Evolutionary conservation across 2,113 vertebrate species (phyloP).

Genomic region (Vidua chalybeata): DNA sequence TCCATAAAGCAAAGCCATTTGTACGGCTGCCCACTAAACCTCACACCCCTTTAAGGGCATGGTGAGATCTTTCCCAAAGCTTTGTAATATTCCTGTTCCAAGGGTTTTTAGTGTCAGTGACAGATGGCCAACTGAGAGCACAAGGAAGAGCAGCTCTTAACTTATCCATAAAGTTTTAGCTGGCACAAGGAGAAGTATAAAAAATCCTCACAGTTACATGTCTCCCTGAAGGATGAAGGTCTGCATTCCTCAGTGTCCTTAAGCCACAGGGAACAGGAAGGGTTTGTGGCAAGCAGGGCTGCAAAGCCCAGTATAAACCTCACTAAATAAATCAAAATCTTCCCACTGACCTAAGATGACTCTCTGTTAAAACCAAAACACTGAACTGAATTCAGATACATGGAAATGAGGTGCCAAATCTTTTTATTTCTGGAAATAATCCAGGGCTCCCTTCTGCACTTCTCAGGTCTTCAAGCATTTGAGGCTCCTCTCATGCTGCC

Average conservation of each 20-base stretch:
- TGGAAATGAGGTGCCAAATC: neutral
- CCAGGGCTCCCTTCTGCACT: neutral
- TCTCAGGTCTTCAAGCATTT: neutral
- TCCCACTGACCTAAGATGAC: neutral
- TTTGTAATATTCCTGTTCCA: neutral
- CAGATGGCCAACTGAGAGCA: neutral
- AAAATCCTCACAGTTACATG: neutral
- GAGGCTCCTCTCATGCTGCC: neutral
- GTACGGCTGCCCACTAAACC: slow-evolving; percentile 16
- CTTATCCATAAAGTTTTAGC: neutral
- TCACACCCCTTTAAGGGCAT: neutral
- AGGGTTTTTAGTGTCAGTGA: neutral
- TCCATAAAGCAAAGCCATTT: slow-evolving; percentile 50
- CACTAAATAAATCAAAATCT: neutral
- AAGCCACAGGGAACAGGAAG: neutral
- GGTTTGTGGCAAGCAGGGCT: neutral
- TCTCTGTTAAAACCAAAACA: neutral
- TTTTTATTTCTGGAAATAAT: neutral
- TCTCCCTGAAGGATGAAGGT: neutral
- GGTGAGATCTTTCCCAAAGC: neutral
- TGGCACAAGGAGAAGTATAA: neutral
- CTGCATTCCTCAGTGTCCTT: neutral
- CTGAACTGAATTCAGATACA: neutral
- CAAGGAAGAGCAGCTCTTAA: neutral
- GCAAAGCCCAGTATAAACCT: neutral